These are phyloP conservation scores for Zophobas atratus DNA, from an alignment of 1,140 invertebrate genomes.

Conservation along the genomic window DNA sequence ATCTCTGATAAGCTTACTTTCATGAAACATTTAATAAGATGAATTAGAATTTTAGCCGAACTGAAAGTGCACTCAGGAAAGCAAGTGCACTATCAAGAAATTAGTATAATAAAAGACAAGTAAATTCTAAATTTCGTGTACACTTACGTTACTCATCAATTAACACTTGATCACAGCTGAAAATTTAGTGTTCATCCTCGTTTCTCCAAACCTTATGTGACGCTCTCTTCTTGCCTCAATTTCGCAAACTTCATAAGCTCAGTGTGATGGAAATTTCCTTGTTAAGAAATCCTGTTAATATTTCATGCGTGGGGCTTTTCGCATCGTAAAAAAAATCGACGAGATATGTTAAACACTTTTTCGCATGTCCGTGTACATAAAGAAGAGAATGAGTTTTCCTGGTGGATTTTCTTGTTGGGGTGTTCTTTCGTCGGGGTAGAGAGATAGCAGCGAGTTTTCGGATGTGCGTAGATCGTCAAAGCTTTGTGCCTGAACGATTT, in stretches of 20 bases:
- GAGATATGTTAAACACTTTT: conserved; percentile 4
- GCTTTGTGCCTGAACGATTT: conserved; percentile 36
- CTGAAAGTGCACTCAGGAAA: conserved; percentile 4
- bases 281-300: conserved; percentile 3
- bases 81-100: conserved; percentile 13
- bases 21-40: conserved; percentile 29
- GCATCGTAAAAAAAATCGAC: background rate
- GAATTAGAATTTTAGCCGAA: conserved; percentile 6
- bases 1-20: background rate
- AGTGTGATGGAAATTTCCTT: background rate
- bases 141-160: background rate
- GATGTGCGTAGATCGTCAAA: conserved; percentile 17
- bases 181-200: background rate
- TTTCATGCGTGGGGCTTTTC: conserved; percentile 1
- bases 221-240: background rate
- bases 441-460: conserved; percentile 8
- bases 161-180: background rate
- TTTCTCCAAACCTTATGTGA: too few species aligned
- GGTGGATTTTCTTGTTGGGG: background rate
- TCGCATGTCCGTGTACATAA: conserved; percentile 5
- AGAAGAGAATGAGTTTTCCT: conserved; percentile 13
- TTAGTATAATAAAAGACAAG: conserved; percentile 12
- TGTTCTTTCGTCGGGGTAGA: background rate
- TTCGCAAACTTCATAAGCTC: background rate
- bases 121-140: background rate